Base-by-base conservation (phyloP, 2,888 invertebrate genomes). In the Melieria omissa region DNA sequence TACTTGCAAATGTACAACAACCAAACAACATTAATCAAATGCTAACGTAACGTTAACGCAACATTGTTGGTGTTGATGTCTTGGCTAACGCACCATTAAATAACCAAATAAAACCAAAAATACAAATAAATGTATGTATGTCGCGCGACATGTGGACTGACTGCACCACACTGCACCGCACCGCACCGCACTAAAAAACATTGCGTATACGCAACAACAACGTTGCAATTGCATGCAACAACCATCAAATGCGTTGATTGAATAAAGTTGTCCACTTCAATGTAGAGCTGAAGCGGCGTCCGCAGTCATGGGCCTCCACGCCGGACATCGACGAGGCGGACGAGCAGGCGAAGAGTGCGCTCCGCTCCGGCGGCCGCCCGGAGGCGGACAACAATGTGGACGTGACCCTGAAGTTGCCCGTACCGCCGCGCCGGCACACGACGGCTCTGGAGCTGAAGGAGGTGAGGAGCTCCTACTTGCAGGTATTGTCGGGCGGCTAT, bases 271-370 rank as follows among this genome's bases (percentile, higher is more conserved):
- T 86, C 79, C 84, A 86, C 82, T 86, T 86, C 85, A 87, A 86
- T 86, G 81, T 86, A 86, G 86, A 86, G 80, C 81, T 86, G 61
- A 85, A 82, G 73, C 86, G 86, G 76, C 84, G 88, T 47, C 88
- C 88, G 16, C 84, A 91, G 78, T 92, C 93, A 79, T 95, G 95
- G 95, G 93, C 93, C 82, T 95, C 95, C 77, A 93, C 94, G 78
- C 93, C 94, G 79, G 94, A 95, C 88, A 89, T 95, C 84, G 92
- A 92, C 75, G 90, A 91, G 67, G 77, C 75, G 14, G 74, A 79
- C 41, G 77, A 71, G 0, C 70, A 75, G 44, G 44, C 75, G 41
- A 64, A 65, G n/a, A 12, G 52, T 42, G 60, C 42, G 7, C 29
- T 69, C 14, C 71, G 71, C 58, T 29, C 72, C 41, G 64, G 65